Evolutionary conservation across 2,113 vertebrate species (phyloP).

Genomic region (Dipodomys stephensi): DNA sequence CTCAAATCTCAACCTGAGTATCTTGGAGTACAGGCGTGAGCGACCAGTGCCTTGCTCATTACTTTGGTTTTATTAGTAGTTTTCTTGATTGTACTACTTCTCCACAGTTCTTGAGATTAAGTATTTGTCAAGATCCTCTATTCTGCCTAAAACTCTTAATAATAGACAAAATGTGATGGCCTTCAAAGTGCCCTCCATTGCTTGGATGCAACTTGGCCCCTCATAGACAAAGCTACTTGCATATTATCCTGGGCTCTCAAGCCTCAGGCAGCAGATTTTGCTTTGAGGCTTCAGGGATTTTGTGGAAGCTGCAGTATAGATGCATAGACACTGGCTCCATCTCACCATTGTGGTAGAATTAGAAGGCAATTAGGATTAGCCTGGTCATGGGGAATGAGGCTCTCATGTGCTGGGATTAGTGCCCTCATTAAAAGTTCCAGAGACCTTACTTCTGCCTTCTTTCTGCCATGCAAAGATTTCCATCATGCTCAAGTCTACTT

Average conservation of each 20-base stretch:
- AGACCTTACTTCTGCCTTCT: neutral
- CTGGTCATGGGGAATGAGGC: neutral
- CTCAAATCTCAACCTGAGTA: no score
- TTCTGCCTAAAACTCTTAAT: neutral
- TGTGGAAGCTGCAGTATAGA: neutral
- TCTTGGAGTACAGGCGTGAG: no score
- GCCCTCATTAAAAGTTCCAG: neutral
- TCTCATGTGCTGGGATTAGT: neutral
- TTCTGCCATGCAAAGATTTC: neutral
- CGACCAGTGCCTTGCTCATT: neutral
- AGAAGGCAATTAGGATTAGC: neutral
- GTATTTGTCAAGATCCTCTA: neutral
- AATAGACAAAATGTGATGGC: neutral
- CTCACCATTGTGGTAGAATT: neutral
- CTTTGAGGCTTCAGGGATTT: neutral
- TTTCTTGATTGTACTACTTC: slow-evolving; percentile 9
- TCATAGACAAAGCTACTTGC: neutral
- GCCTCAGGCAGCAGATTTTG: neutral
- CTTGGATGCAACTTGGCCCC: neutral
- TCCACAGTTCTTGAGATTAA: neutral
- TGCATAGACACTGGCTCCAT: neutral
- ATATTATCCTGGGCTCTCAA: neutral
- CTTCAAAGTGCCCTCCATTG: neutral
- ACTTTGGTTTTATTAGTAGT: neutral
- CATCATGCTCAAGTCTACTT: neutral